Evolutionary conservation across 2,797 vertebrate species (phyloP).

Genomic region (Neosilurus mollespiculum): DNA sequence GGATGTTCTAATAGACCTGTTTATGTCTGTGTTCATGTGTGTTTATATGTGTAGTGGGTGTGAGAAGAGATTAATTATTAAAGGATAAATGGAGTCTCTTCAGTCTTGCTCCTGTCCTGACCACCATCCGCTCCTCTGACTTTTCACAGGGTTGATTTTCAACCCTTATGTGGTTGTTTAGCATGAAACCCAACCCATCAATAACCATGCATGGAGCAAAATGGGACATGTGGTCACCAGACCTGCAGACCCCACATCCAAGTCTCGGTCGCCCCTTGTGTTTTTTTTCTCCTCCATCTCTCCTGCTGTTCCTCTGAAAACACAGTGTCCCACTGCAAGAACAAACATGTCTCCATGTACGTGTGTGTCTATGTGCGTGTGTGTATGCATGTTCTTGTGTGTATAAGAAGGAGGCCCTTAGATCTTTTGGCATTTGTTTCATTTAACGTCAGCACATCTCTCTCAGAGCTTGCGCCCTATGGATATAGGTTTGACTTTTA

Average conservation of each 20-base stretch:
- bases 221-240: constrained; percentile 81
- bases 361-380: constrained; percentile 47
- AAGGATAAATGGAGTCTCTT: constrained; percentile 49
- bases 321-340: constrained; percentile 66
- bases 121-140: constrained; percentile 58
- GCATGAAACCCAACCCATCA: constrained; percentile 66
- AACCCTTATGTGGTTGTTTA: constrained; percentile 66
- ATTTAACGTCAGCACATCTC: constrained; percentile 27
- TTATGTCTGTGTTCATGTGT: constrained; percentile 38
- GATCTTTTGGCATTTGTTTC: constrained; percentile 11
- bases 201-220: constrained; percentile 62
- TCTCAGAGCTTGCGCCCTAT: constrained; percentile 12
- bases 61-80: constrained; percentile 48
- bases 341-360: constrained; percentile 71
- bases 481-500: constrained; percentile 24
- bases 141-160: constrained; percentile 71
- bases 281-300: constrained; percentile 55
- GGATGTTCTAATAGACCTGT: constrained; percentile 13
- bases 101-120: constrained; percentile 60
- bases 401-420: neutral
- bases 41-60: constrained; percentile 40
- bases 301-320: constrained; percentile 71
- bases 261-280: constrained; percentile 40
- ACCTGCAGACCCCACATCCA: constrained; percentile 59
- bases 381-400: constrained; percentile 20